Conservation (phyloP, 2,797 vertebrate species). For the Emys orbicularis region DNA sequence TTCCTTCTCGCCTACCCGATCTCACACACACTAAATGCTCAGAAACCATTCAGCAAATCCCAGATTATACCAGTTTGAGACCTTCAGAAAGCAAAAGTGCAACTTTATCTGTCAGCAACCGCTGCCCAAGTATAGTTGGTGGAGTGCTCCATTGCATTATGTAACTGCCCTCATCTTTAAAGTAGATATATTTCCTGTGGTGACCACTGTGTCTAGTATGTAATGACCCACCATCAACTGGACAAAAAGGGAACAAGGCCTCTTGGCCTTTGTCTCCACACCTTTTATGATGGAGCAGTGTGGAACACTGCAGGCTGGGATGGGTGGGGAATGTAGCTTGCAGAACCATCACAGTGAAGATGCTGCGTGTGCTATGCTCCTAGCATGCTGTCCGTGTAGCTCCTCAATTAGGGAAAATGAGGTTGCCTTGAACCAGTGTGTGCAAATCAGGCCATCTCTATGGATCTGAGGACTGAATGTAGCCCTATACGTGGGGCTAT, state of each 20-base stretch:
- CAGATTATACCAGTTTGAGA: constrained; percentile 20
- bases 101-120: constrained; percentile 49
- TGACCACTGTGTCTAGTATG: constrained; percentile 1
- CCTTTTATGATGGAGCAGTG: background rate
- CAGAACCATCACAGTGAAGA: constrained; percentile 18
- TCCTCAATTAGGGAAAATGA: background rate
- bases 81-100: constrained; percentile 57
- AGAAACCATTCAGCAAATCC: constrained; percentile 33
- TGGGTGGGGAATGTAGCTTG: background rate
- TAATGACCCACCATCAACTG: constrained; percentile 24
- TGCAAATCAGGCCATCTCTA: background rate
- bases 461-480: background rate
- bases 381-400: rapidly evolving
- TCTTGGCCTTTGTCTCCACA: background rate
- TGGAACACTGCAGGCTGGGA: background rate
- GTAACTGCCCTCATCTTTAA: constrained; percentile 60
- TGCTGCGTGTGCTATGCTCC: background rate
- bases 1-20: background rate
- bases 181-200: constrained; percentile 54
- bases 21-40: rapidly evolving
- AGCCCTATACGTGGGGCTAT: background rate
- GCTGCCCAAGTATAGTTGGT: constrained; percentile 60
- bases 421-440: background rate
- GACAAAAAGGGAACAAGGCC: constrained; percentile 53
- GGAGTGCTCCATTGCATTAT: constrained; percentile 44